phyloP scores from a whole-genome alignment of 2,888 invertebrate genomes.

The Nycteola revayana region DNA sequence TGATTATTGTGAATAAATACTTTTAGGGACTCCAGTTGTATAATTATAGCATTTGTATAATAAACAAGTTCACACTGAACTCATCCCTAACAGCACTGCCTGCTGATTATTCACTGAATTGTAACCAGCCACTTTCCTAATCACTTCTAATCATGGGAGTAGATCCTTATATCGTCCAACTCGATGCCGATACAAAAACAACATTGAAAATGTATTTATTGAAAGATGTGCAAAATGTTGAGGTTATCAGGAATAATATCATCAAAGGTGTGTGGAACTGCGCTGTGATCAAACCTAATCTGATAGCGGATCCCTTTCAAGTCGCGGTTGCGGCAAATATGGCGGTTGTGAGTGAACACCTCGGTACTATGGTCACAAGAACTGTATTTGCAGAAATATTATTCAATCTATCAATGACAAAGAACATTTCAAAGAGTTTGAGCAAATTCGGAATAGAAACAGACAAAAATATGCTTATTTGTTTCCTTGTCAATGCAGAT shows the following conservation, averaged over 20 bases:
- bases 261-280: conserved; percentile 82
- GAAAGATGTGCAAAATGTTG: conserved; percentile 81
- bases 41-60: too few relatives aligned
- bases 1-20: too few relatives aligned
- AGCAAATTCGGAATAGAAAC: conserved; percentile 83
- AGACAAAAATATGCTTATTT: conserved; percentile 51
- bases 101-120: too few relatives aligned
- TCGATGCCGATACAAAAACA: conserved; percentile 70
- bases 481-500: conserved; percentile 48
- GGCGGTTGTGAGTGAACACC: conserved; percentile 78
- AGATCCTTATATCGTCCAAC: conserved; percentile 46
- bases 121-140: too few relatives aligned
- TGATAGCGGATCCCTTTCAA: conserved; percentile 82
- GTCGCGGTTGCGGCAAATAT: conserved; percentile 86
- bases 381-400: conserved; percentile 85
- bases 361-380: conserved; percentile 79
- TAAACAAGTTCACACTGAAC: too few relatives aligned
- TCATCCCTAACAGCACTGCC: too few relatives aligned
- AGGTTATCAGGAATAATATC: conserved; percentile 77
- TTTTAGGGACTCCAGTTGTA: too few relatives aligned
- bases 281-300: conserved; percentile 82
- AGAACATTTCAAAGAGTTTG: conserved; percentile 86
- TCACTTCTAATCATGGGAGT: conserved; percentile 35
- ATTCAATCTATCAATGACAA: conserved; percentile 85
- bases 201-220: conserved; percentile 77